Evolutionary conservation across 2,797 vertebrate species (phyloP), one percentile per base, ranked within the genome.

Genomic region (Mus caroli): DNA sequence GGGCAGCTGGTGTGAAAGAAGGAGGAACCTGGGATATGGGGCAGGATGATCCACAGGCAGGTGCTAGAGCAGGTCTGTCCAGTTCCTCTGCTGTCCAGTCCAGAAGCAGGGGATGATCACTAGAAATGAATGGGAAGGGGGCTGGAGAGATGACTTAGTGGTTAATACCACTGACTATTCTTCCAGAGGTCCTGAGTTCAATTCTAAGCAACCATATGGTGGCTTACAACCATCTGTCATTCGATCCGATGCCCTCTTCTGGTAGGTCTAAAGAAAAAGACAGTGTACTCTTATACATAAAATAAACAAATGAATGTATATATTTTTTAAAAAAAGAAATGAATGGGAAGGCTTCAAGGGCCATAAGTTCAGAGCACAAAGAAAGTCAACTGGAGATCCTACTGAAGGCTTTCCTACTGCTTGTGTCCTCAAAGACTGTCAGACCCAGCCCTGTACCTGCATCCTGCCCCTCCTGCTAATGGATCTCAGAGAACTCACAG

Each of bases 1-100:
- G 71, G 54, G 73, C 64, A 76, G 67, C 37, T 3, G 52, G 37
- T 31, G 1, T 40, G 60, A 28, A 96, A 93, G 60, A 96, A 79
- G 87, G 62, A 95, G 82, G 75, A 85, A 46, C n/a, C 8, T 46
- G 15, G 50, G n/a, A 86, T 88, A 46, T 73, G 22, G 64, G 76
- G 73, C 43, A 71, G 56, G 60, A 62, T 26, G 28, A 40, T 52
- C 52, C 7, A 22, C 60, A 85, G 64, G 22, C 62, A 85, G 62
- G 76, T 40, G 69, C 75, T 11, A 76, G 67, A 94, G 71, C 95
- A 92, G 90, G 93, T 94, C 82, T 37, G 14, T 71, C 96, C 82
- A 26, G 90, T 93, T 92, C 71, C 52, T 54, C 54, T 1, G 5
- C 0, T 10, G 24, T 62, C 87, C 60, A 69, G 78, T n/a, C 54